Conservation (phyloP, 2,888 invertebrate species). For the Rhogogaster chlorosoma region DNA sequence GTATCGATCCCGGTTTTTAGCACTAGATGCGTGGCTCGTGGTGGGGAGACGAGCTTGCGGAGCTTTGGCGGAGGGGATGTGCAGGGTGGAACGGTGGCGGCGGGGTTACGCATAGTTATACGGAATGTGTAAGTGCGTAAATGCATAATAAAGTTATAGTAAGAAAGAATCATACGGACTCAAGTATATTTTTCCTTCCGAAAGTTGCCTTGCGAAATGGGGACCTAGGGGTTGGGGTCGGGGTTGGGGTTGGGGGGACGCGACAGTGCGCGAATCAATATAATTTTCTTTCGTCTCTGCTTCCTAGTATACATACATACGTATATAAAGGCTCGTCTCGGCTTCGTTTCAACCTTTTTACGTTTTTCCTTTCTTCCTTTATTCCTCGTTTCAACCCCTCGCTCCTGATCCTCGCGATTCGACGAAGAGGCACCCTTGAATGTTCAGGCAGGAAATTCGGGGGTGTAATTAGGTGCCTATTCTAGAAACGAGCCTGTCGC, state of each 20-base stretch:
- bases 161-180: slow-evolving; percentile 22
- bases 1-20: slow-evolving; percentile 84
- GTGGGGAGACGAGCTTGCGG: slow-evolving; percentile 57
- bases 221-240: background rate
- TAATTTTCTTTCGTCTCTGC: slow-evolving; percentile 27
- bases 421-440: slow-evolving; percentile 27
- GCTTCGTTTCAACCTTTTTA: slow-evolving; percentile 6
- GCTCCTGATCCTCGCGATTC: background rate
- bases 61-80: slow-evolving; percentile 66
- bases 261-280: slow-evolving; percentile 12
- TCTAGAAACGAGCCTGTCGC: slow-evolving; percentile 40
- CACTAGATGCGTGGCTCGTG: slow-evolving; percentile 76
- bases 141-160: slow-evolving; percentile 75
- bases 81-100: slow-evolving; percentile 64
- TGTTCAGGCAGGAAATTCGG: slow-evolving; percentile 19
- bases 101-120: slow-evolving; percentile 60
- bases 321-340: background rate
- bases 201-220: background rate
- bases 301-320: slow-evolving; percentile 11
- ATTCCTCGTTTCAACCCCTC: slow-evolving; percentile 42
- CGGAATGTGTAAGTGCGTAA: slow-evolving; percentile 76
- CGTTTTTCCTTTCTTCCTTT: slow-evolving; percentile 63
- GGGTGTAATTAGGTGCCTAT: slow-evolving; percentile 44
- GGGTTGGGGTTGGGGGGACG: background rate
- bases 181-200: background rate